Evolutionary conservation across 2,888 invertebrate genomes (phyloP).

Genomic region (Lepetodrilus schrolli): DNA sequence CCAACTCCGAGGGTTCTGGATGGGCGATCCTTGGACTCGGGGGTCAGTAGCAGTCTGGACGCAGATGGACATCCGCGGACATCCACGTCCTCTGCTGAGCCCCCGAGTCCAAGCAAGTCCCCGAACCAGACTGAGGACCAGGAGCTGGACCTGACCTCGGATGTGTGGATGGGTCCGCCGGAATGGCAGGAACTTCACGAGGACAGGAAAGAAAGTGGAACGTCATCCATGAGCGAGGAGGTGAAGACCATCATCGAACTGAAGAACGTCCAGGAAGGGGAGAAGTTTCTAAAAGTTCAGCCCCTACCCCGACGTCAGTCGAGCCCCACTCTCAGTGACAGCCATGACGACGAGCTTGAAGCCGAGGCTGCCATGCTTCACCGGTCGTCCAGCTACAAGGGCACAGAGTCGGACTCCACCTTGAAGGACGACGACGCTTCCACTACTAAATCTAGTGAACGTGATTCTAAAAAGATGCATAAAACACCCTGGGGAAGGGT

Average conservation of each 20-base stretch:
- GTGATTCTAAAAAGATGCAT: slow-evolving; percentile 59
- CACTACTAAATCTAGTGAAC: slow-evolving; percentile 29
- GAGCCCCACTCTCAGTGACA: slow-evolving; percentile 61
- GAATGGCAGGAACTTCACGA: slow-evolving; percentile 67
- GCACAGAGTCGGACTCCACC: slow-evolving; percentile 42
- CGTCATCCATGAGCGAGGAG: slow-evolving; percentile 41
- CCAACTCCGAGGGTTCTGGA: slow-evolving; percentile 43
- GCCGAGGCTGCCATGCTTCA: slow-evolving; percentile 43
- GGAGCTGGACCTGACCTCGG: slow-evolving; percentile 46
- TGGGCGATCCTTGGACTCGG: slow-evolving; percentile 59
- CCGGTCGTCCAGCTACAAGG: slow-evolving; percentile 65
- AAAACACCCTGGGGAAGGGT: slow-evolving; percentile 87
- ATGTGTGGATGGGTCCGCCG: slow-evolving; percentile 69
- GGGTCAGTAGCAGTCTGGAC: slow-evolving; percentile 59
- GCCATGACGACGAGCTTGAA: slow-evolving; percentile 47
- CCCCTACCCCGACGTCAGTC: slow-evolving; percentile 64
- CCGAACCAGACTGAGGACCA: slow-evolving; percentile 37
- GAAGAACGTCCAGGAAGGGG: slow-evolving; percentile 46
- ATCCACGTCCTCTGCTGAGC: slow-evolving; percentile 61
- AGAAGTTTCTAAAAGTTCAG: slow-evolving; percentile 47
- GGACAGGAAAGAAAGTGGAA: slow-evolving; percentile 39
- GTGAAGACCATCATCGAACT: slow-evolving; percentile 50
- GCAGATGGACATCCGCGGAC: slow-evolving; percentile 50
- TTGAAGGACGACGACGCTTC: slow-evolving; percentile 23
- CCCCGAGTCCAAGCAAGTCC: slow-evolving; percentile 53